Conservation (phyloP, 30 jellyfish, hydroid and myxozoan species). For the Kudoa iwatai region DNA sequence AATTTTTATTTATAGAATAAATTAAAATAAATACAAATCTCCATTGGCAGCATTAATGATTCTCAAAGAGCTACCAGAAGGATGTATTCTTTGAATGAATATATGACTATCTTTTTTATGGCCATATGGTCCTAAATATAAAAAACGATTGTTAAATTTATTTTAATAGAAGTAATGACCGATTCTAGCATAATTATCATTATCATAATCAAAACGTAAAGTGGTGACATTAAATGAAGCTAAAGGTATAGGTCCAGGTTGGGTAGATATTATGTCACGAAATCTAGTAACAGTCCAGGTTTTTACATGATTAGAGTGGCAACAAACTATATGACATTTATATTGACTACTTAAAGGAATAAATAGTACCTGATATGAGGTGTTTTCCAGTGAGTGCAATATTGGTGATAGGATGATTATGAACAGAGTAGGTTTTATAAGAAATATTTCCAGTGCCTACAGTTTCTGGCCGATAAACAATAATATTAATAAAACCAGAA, state of each 20-base stretch:
- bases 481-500: conserved; percentile 48
- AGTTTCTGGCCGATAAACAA: conserved; percentile 86
- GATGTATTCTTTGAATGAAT: no score
- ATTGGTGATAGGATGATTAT: conserved; percentile 19
- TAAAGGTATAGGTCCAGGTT: conserved; percentile 93
- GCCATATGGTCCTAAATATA: conserved; percentile 52
- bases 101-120: no score
- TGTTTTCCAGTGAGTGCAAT: conserved; percentile 63
- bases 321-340: conserved; percentile 17
- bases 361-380: conserved; percentile 28
- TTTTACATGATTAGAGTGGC: conserved; percentile 62
- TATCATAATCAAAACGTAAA: conserved; percentile 15
- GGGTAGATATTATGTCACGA: conserved; percentile 84
- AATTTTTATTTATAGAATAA: no score
- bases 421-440: conserved; percentile 54
- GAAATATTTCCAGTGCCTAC: conserved; percentile 64
- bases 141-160: not conserved
- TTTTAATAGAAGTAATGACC: not conserved
- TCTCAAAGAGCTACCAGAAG: no score
- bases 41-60: no score
- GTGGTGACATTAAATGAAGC: conserved; percentile 50
- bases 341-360: not conserved
- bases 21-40: no score
- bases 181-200: conserved; percentile 3
- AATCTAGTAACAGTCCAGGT: conserved; percentile 88